Evolutionary conservation across 1,140 invertebrate species (phyloP), one percentile per base, ranked within the genome.

Genomic region (Globodera ellingtonae): DNA sequence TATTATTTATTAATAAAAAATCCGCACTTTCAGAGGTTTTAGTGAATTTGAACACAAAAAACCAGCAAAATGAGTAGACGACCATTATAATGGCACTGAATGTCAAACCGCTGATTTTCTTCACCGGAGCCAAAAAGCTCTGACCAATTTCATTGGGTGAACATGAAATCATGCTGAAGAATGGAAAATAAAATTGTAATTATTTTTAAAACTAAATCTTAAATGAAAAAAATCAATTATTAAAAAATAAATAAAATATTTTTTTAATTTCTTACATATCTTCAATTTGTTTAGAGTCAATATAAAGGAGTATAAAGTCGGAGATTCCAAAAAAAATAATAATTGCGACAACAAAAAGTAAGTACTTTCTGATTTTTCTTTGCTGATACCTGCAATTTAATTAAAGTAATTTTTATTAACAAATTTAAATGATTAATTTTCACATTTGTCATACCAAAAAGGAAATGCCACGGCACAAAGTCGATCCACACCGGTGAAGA

Each of bases 111-210:
- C 4, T 47, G 10, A 47, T 18, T 47, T 70, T 70, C 67, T 24
- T 9, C 5, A 70, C 10, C 2, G 35, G 46, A 15, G 35, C 67
- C 35, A 70, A 44, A 18, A 10, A 35, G 67, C 67, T 47, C n/a
- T 70, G 67, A 47, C 21, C 24, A n/a, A 70, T 70, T 70, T 70
- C 67, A 47, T 35, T 2, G 67, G 67, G 24, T 5, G 67, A 70
- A 18, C 67, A 70, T 9, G 67, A 70, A 9, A 70, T 8, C 67
- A 70, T 44, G 9, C 67, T 70, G n/a, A 35, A 70, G 67, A 44
- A 70, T 9, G 13, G 35, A 6, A 15, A 9, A 18, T 69, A 10
- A 24, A 69, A 52, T 52, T 52, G 8, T 52, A 9, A 52, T 52
- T 52, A n/a, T n/a, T n/a, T 52, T 52, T 52, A 15, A 52, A 52